Evolutionary conservation across 2,797 vertebrate genomes (phyloP), one percentile per base, ranked within the genome.

Genomic region (Neoniphon sammara): DNA sequence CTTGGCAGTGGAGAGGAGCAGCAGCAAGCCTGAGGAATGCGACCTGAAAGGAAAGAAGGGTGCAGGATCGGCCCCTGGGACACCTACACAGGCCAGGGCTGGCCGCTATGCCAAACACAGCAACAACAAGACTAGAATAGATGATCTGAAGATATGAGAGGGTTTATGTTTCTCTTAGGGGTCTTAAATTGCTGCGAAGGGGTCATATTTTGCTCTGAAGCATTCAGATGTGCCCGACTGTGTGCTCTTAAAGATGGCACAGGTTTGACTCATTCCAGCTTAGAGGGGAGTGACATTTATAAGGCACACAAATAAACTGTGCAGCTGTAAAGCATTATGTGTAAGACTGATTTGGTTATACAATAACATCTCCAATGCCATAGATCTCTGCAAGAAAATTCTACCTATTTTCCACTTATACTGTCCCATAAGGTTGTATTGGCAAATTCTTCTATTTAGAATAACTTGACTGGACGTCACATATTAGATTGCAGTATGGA

Each of bases 51-150:
- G 75, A 11, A 91, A 91, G 82, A 93, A 87, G 69, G 88, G 82
- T 70, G 75, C 85, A n/a, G 92, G 83, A 80, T 93, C 91, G 6
- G 86, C 87, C 60, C 81, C 91, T 7, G 89, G 86, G 84, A 92
- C 93, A 50, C 91, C 92, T 18, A 79, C 79, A 36, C 91, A 93
- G 80, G 64, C 85, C 63, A 83, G 89, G 81, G 73, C 87, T 0
- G 59, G 89, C 73, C 85, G 92, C 56, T 61, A 80, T n/a, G 86
- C 87, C 85, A 94, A 93, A 75, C 91, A 91, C 81, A 91, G 90
- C 86, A 93, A 85, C 91, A 94, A 85, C 93, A 94, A 94, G 88
- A 94, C 92, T 66, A 92, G 94, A 92, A 92, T 94, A 89, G 93
- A 95, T 18, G 94, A 93, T 89, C 93, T 96, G 77, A 93, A 93